Conservation (phyloP, 2,113 vertebrate genomes). For the Malurus alboscapulatus region DNA sequence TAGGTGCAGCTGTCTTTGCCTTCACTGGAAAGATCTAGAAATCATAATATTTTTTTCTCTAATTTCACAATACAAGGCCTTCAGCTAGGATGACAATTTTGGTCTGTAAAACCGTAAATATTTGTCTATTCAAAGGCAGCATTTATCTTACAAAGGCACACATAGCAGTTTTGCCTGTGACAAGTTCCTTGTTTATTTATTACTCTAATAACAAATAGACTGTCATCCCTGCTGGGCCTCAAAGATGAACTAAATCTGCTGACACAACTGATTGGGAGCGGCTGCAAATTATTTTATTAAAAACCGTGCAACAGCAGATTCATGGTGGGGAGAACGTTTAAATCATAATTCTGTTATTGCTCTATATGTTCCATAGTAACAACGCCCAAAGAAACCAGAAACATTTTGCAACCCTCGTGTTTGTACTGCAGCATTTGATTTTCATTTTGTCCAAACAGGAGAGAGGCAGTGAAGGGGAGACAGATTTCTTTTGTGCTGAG, state of each 20-base stretch:
- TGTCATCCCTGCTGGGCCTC: constrained; percentile 73
- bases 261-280: constrained; percentile 66
- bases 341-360: constrained; percentile 36
- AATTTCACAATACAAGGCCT: constrained; percentile 68
- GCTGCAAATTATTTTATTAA: constrained; percentile 69
- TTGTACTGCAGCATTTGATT: constrained; percentile 40
- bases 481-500: constrained; percentile 42
- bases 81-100: constrained; percentile 71
- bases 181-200: constrained; percentile 82
- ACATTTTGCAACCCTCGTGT: neutral
- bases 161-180: constrained; percentile 75
- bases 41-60: constrained; percentile 52
- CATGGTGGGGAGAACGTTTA: neutral
- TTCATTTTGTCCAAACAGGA: constrained; percentile 48
- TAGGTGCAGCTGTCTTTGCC: neutral
- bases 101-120: constrained; percentile 75
- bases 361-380: neutral
- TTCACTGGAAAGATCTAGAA: constrained; percentile 53
- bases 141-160: constrained; percentile 78
- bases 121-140: constrained; percentile 79
- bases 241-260: constrained; percentile 69
- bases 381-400: neutral
- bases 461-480: constrained; percentile 47
- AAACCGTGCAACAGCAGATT: constrained; percentile 51
- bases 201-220: constrained; percentile 80